These are phyloP conservation scores for Poecilia gillii DNA, from an alignment of 2,797 vertebrate species.

Conservation along the genomic window DNA sequence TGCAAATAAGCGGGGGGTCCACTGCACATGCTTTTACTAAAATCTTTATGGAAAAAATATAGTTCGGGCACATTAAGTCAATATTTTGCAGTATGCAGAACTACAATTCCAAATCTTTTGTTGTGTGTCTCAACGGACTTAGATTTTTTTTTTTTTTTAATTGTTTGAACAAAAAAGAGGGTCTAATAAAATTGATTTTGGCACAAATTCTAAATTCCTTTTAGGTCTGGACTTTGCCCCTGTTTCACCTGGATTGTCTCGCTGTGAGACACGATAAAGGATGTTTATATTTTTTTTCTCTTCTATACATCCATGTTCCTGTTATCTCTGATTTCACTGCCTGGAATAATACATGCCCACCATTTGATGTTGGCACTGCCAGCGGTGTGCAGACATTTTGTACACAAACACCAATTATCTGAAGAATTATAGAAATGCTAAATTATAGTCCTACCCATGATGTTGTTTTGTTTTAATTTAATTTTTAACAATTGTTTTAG, in stretches of 20 bases:
- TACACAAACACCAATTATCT: background rate
- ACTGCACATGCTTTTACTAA: too few relatives aligned
- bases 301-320: background rate
- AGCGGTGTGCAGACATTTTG: background rate
- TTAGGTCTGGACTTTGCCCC: background rate
- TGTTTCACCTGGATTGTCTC: too few relatives aligned
- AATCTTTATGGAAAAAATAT: too few relatives aligned
- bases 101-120: background rate
- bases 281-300: too few relatives aligned
- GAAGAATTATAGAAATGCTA: conserved; percentile 1
- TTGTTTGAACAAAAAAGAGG: background rate
- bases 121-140: background rate
- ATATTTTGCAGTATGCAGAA: background rate
- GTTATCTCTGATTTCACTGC: background rate
- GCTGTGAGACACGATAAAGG: too few relatives aligned
- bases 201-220: background rate
- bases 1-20: too few relatives aligned
- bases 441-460: background rate
- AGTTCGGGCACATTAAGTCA: background rate
- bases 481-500: too few relatives aligned
- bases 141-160: background rate
- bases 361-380: background rate
- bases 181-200: background rate
- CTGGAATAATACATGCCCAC: background rate
- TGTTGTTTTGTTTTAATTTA: too few relatives aligned